Conservation (phyloP, 2,797 vertebrate genomes). For the Coracias cyanogaster region DNA sequence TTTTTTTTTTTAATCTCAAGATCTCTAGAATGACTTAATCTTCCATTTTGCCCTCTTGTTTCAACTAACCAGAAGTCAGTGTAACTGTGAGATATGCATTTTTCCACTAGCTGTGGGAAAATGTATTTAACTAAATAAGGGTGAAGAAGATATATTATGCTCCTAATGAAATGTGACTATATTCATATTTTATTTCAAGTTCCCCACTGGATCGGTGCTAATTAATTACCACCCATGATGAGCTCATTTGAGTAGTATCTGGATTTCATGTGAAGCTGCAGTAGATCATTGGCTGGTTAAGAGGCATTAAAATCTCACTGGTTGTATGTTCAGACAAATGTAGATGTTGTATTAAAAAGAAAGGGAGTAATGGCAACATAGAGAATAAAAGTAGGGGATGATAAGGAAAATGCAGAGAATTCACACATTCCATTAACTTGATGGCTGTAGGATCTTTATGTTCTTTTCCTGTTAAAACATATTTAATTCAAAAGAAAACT, state of each 20-base stretch:
- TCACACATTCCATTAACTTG: slow-evolving; percentile 39
- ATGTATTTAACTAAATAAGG: slow-evolving; percentile 16
- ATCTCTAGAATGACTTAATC: background rate
- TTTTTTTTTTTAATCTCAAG: background rate
- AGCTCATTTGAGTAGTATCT: slow-evolving; percentile 6
- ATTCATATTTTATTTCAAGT: slow-evolving; percentile 46
- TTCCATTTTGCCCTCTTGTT: background rate
- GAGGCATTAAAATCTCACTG: slow-evolving; percentile 44
- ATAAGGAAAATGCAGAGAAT: slow-evolving; percentile 27
- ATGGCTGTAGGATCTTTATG: slow-evolving; percentile 8
- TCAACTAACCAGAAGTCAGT: background rate
- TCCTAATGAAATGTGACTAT: slow-evolving; percentile 33
- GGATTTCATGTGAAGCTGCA: slow-evolving; percentile 40
- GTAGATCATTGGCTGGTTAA: slow-evolving; percentile 54
- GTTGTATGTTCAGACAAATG: background rate
- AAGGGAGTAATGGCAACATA: background rate
- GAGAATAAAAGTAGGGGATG: slow-evolving; percentile 16
- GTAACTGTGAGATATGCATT: background rate
- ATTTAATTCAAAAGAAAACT: slow-evolving; percentile 17
- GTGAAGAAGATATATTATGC: background rate
- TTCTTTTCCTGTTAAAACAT: slow-evolving; percentile 36
- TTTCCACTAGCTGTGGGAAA: background rate
- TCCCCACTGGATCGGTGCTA: background rate
- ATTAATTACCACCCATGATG: slow-evolving; percentile 62
- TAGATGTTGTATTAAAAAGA: slow-evolving; percentile 24